Evolutionary conservation across 1,140 invertebrate genomes (phyloP), one percentile per base, ranked within the genome.

Genomic region (Neodiprion lecontei): DNA sequence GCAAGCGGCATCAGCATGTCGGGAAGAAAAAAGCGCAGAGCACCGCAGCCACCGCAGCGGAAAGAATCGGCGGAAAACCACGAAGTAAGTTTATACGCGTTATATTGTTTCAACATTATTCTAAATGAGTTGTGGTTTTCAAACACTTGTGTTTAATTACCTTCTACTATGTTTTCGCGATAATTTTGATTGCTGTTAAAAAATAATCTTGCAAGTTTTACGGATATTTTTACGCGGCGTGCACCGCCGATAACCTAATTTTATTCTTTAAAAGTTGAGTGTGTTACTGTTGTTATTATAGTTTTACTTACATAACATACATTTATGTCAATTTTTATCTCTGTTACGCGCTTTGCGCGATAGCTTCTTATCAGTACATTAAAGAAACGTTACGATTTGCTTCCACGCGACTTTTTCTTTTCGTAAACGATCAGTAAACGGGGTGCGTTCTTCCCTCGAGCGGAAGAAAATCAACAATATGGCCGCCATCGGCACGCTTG

Each of bases 11-110:
- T 82, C 8, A 87, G 85, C 66, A 79, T 80, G 67, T 85, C 83
- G 61, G 80, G 84, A 4, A 83, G 85, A 12, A 88, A 86, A 75
- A 88, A 88, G 75, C 80, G 85, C 61, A 83, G 84, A 77, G 86
- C 86, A 8, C 85, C 85, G 10, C 84, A 78, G 17, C 86, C 86
- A 8, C 86, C 86, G 48, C 76, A 77, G 61, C 78, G 75, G 1
- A 79, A 75, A 74, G 83, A 84, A 69, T 61, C 77, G 12, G 72
- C 83, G 69, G 79, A 83, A 73, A 74, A 67, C 23, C 48, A 79
- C 68, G 73, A 82, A 77, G 84, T 83, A 75, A 72, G 70, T 78
- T 50, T 68, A 9, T 17, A 28, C 49, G 61, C 23, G 28, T n/a
- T 69, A 69, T 69, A 21, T 74, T 69, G 40, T 70, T 53, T 50